Evolutionary conservation across 2,888 invertebrate genomes (phyloP), one percentile per base, ranked within the genome.

Genomic region (Subacronicta megacephala): DNA sequence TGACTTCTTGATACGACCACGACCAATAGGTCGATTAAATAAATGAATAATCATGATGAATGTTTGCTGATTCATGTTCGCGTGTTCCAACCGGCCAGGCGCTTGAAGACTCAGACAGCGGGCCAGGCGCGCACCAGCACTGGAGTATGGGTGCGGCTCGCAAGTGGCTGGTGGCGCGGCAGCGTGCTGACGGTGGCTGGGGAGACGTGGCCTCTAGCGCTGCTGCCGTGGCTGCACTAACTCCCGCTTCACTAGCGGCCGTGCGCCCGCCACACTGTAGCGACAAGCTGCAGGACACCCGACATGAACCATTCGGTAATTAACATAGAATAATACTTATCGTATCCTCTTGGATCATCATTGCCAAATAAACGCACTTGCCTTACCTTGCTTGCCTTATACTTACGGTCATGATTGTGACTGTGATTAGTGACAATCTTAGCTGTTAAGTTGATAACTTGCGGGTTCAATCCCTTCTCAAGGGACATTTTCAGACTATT

Each of bases 61-160:
- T n/a, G n/a, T n/a, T n/a, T n/a, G n/a, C n/a, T n/a, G n/a, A n/a
- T n/a, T n/a, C n/a, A n/a, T n/a, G n/a, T n/a, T n/a, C n/a, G n/a
- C 6, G 23, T 23, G n/a, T 31, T 26, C 10, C n/a, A n/a, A n/a
- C n/a, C 10, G 16, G 12, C 13, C 12, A 96, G 96, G 98, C 97
- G 0, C 87, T 98, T 5, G 97, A 97, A 86, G 97, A 97, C 80
- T 96, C 97, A 7, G 96, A 96, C 67, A 88, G 95, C 93, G 93
- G 94, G 1, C 74, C 96, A 0, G 93, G 93, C 18, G 93, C 93
- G 0, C 94, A 94, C 71, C 94, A 94, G 77, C 94, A 94, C 81
- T 98, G 98, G 97, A 97, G 97, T 82, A 95, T 96, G 63, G 96
- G 97, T 0, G 96, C 96, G 0, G 97, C 98, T 0, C 95, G 97